Conservation (phyloP, 2,888 invertebrate genomes). For the Microdon myrmicae region DNA sequence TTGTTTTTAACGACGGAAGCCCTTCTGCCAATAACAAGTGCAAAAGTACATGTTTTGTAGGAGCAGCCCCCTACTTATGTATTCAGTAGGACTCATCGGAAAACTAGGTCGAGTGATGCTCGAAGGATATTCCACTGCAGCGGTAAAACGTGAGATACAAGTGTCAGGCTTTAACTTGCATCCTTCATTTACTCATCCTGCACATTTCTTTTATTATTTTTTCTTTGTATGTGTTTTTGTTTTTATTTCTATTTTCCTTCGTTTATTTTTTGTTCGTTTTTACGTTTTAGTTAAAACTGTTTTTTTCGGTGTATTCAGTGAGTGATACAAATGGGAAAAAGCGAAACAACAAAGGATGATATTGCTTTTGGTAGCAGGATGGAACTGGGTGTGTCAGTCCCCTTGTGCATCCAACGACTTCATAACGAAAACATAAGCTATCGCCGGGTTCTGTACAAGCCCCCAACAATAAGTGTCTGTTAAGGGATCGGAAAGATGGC, state of each 20-base stretch:
- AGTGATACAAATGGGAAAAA: too few relatives aligned
- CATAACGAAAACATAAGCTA: slow-evolving; percentile 52
- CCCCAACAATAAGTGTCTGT: too few relatives aligned
- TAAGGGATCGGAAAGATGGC: too few relatives aligned
- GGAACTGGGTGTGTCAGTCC: slow-evolving; percentile 34
- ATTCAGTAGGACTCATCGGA: slow-evolving; percentile 32
- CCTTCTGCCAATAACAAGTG: slow-evolving; percentile 26
- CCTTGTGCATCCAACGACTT: slow-evolving; percentile 39
- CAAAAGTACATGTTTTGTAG: too few relatives aligned
- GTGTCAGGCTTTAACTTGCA: slow-evolving; percentile 33
- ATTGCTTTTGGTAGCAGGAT: too few relatives aligned
- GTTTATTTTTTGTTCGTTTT: slow-evolving; percentile 2
- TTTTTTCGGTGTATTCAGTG: too few relatives aligned
- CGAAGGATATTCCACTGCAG: slow-evolving; percentile 52
- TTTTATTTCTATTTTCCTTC: slow-evolving; percentile 9
- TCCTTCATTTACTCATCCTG: slow-evolving; percentile 36
- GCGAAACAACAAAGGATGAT: too few relatives aligned
- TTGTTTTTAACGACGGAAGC: slow-evolving; percentile 47
- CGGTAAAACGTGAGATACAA: slow-evolving; percentile 46
- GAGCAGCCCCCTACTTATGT: slow-evolving; percentile 27
- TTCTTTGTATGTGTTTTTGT: slow-evolving; percentile 6
- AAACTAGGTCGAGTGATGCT: slow-evolving; percentile 52
- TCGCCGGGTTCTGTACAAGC: too few relatives aligned
- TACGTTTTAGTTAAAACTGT: too few relatives aligned
- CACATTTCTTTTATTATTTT: background rate